Base-by-base conservation (phyloP, 2,113 vertebrate genomes). In the Aviceda subcristata region DNA sequence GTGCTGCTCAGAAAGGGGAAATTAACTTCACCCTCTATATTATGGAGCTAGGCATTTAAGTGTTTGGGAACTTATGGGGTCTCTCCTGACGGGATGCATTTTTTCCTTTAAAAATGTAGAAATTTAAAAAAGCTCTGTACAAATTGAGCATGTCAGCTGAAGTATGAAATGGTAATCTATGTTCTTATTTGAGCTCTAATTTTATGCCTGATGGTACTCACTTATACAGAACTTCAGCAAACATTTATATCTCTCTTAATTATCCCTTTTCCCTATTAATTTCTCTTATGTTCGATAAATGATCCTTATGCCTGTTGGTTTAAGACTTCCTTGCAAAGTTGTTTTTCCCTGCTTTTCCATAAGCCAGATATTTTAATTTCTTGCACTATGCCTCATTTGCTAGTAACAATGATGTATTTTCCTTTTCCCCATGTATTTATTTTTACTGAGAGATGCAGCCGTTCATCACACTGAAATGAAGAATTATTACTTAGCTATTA, bases 381-480 rank as follows among this genome's bases (percentile, higher is more conserved):
- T 96, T 83, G 59, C 94, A 94, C 86, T 80, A 96, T 94, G 96
- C 96, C 92, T 97, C 97, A 96, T 96, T 97, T 96, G 71, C 87
- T 90, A 46, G 87, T 86, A 97, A 97, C 95, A 97, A 88, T 97
- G 97, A 97, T 96, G 50, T 94, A 96, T 97, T 92, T 95, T 95
- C 63, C 77, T 67, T 69, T 95, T 95, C 86, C 66, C 50, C 50
- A n/a, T 77, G 71, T 95, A 91, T 97, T 97, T 97, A 96, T 97
- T 95, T 96, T 96, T 89, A 90, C 94, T 63, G 69, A 90, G 95
- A 95, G 71, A 81, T 55, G 87, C 68, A 88, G 71, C 74, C 78
- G 26, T 97, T 97, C 92, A 95, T 97, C 97, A 97, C 89, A 72
- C 88, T 94, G 94, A 97, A 95, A 97, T 92, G 95, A 96, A 97